These are phyloP conservation scores for Dasyprocta punctata DNA, from an alignment of 2,113 vertebrate genomes.

Conservation along the genomic window DNA sequence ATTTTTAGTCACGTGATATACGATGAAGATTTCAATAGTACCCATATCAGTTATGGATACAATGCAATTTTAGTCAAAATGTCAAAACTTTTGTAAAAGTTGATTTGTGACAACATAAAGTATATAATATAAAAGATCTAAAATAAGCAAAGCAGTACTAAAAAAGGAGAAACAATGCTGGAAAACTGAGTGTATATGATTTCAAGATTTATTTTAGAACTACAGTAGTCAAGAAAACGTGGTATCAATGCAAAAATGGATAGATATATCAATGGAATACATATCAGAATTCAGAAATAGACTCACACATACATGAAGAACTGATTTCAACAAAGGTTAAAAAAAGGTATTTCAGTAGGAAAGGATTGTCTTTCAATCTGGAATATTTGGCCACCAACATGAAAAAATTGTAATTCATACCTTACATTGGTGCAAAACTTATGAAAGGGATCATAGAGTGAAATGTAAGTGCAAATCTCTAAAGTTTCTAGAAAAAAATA, in stretches of 20 bases:
- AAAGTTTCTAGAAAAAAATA: not conserved
- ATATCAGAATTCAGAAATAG: not conserved
- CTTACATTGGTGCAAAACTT: not conserved
- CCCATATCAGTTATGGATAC: not conserved
- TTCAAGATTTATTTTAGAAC: not conserved
- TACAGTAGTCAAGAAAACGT: not conserved
- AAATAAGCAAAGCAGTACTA: not conserved
- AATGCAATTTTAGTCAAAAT: not conserved
- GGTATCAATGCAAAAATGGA: not conserved
- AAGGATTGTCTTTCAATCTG: not conserved
- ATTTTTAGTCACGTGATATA: not conserved
- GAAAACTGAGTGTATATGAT: not conserved
- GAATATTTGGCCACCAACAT: not conserved
- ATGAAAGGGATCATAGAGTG: not conserved
- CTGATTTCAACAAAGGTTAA: not conserved
- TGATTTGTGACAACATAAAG: not conserved
- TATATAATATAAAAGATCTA: not conserved
- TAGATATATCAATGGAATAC: not conserved
- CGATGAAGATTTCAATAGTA: not conserved
- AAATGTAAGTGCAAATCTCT: not conserved
- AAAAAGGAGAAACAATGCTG: not conserved
- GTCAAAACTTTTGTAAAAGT: not conserved
- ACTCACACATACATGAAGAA: not conserved
- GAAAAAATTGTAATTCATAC: not conserved
- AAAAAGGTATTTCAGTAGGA: not conserved